These are phyloP conservation scores for Eurytoma californica DNA, from an alignment of 2,888 invertebrate genomes.

Conservation along the genomic window DNA sequence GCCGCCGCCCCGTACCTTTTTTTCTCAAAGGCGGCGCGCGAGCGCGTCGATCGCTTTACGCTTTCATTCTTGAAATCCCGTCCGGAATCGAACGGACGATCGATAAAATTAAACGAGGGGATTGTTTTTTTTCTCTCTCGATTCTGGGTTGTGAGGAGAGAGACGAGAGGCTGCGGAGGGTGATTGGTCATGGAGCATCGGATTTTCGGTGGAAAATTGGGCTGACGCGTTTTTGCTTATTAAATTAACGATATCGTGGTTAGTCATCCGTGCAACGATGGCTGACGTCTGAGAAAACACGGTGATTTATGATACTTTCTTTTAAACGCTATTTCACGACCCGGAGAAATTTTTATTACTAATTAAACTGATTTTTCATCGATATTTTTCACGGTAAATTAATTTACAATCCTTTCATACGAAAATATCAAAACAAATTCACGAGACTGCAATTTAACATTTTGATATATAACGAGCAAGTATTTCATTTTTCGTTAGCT, in stretches of 20 bases:
- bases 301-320: no score
- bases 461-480: no score
- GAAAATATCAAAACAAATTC: no score
- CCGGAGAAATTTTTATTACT: no score
- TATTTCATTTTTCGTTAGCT: no score
- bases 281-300: no score
- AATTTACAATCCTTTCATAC: no score
- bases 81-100: slow-evolving; percentile 4
- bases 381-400: no score
- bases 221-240: slow-evolving; percentile 26
- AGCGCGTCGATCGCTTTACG: slow-evolving; percentile 27
- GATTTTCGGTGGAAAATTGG: slow-evolving; percentile 10
- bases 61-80: slow-evolving; percentile 33
- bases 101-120: slow-evolving; percentile 37
- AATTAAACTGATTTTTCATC: no score
- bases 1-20: slow-evolving; percentile 16
- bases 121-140: slow-evolving; percentile 4
- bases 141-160: not conserved
- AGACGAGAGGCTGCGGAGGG: not conserved
- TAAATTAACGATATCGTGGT: not conserved
- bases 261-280: not conserved
- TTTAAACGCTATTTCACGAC: no score
- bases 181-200: slow-evolving; percentile 23
- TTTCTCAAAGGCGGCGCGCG: slow-evolving; percentile 17
- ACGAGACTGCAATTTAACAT: no score